Evolutionary conservation across 2,797 vertebrate genomes (phyloP), one percentile per base, ranked within the genome.

Genomic region (Astyanax mexicanus): DNA sequence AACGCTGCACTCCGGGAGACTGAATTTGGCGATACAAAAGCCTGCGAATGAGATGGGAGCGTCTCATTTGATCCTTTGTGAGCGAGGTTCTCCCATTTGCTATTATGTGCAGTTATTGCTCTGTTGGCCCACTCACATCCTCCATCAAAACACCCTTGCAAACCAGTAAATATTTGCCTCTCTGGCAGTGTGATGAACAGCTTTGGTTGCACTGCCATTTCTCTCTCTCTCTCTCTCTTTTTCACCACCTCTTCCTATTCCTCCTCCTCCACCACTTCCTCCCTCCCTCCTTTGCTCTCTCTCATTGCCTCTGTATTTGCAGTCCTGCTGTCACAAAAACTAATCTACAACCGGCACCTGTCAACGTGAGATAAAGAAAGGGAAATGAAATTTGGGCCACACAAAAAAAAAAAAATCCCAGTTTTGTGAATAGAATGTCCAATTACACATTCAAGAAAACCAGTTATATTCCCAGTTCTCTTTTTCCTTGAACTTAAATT

Each of bases 21-120:
- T 19, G 64, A 47, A 66, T 66, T 75, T 47, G 83, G 40, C 73
- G 73, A 60, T 71, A 82, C 72, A 81, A 84, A 81, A 84, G 71
- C 84, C 79, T 58, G 60, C 82, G 78, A 81, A 45, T 32, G 25
- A 75, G 75, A 86, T 47, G 71, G 69, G 81, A 83, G 81, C 83
- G 66, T 82, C 82, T 49, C 42, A 82, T 86, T 85, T 86, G 88
- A 88, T 87, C 85, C 81, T 67, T 12, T 67, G 82, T 80, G 81
- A 81, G 81, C 73, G 51, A 82, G 72, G 83, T 82, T 61, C 35
- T 52, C 9, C 57, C 45, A 72, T 76, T 68, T 84, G 75, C 74
- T 54, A 78, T 76, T 78, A 79, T 51, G 79, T 85, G 80, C 81
- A 77, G 73, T 75, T 66, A 88, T 44, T 81, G 86, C 82, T 84